Base-by-base conservation (phyloP, 2,888 invertebrate genomes). In the Tanypteryx hageni region DNA sequence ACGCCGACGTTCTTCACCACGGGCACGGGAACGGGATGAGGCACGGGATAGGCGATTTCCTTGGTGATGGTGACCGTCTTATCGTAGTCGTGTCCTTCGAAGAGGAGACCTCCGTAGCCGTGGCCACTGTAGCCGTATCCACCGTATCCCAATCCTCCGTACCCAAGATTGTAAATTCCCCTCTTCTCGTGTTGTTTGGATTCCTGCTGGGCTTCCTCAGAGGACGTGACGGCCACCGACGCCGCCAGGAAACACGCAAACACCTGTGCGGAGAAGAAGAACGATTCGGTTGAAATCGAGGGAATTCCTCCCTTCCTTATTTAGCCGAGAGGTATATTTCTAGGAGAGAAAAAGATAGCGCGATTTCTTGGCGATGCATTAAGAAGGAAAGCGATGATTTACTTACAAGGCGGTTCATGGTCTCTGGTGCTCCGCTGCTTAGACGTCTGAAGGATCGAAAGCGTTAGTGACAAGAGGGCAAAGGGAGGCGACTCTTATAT, bases 171-270 rank as follows among this genome's bases (percentile, higher is more conserved):
- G 59, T 82, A 86, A 18, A 93, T 91, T 0, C 93, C 93, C 44
- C 93, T 89, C 93, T 93, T 93, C 92, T 93, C 93, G 18, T 27
- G 22, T 86, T 68, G 59, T 22, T 57, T n/a, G 27, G 58, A n/a
- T n/a, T 57, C 86, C 13, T 68, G 44, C 8, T 57, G 44, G 22
- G 85, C 81, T 31, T 27, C 92, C 92, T 86, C 86, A n/a, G 44
- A 44, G 57, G 81, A 56, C 56, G 82, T 68, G 92, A 92, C 86
- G 93, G 91, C 92, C 84, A 93, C 61, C 84, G 76, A 22, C 22
- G 76, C 76, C 14, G 22, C 76, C 1, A 76, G 76, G 76, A 76
- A 76, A 76, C 76, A 76, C 76, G 76, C 76, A 27, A 76, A 76
- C 27, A 76, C 76, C 76, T 76, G 76, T 18, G 27, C n/a, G 10